Evolutionary conservation across 2,797 vertebrate species (phyloP).

Genomic region (Hapalemur alaotrensis): DNA sequence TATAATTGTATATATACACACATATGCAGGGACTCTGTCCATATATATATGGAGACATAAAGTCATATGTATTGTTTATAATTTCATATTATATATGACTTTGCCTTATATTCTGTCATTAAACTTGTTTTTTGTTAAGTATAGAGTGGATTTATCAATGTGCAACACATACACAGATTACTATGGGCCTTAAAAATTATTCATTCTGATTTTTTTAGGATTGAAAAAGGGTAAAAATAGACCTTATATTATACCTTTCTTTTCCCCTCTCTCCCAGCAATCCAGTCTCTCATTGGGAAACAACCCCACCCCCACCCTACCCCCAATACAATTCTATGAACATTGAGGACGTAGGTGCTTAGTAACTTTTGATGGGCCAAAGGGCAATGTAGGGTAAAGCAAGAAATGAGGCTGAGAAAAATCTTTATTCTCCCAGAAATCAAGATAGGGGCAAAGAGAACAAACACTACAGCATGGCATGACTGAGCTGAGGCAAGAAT

Average conservation of each 20-base stretch:
- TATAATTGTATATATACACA: not conserved
- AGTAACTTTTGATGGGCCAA: not conserved
- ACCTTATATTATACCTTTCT: not conserved
- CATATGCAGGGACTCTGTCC: not conserved
- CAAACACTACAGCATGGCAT: not conserved
- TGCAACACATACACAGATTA: not conserved
- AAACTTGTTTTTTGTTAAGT: constrained; percentile 16
- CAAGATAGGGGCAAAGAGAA: not conserved
- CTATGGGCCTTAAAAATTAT: not conserved
- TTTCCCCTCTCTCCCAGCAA: not conserved
- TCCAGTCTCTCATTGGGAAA: not conserved
- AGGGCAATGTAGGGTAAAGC: not conserved
- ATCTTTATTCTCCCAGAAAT: not conserved
- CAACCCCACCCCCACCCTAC: not conserved
- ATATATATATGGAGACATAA: not conserved
- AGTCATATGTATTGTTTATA: not conserved
- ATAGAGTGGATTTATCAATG: not conserved
- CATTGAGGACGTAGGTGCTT: not conserved
- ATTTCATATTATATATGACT: not conserved
- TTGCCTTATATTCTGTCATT: not conserved
- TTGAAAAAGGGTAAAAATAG: not conserved
- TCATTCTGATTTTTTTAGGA: not conserved
- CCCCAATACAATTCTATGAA: not conserved
- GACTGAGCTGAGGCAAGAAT: not conserved
- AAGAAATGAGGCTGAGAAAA: constrained; percentile 20